Evolutionary conservation across 2,797 vertebrate species (phyloP), one percentile per base, ranked within the genome.

Genomic region (Oreochromis grahami): DNA sequence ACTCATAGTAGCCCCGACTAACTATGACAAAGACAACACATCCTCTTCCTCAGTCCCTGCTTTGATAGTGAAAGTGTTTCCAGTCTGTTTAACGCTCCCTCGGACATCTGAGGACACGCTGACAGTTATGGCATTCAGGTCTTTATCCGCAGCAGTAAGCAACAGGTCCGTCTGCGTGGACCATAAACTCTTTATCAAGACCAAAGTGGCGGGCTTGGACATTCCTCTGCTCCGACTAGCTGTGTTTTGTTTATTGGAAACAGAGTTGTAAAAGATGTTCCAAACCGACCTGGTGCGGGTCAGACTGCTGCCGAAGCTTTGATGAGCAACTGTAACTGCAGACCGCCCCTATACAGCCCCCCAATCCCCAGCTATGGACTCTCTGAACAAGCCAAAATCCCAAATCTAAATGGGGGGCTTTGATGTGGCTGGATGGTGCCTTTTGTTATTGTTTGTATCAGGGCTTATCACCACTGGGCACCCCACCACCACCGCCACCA

Each of bases 401-500:
- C 93, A 91, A 92, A 95, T 96, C 94, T 94, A 94, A 93, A 88
- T 87, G 88, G 70, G 41, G 92, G 85, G 53, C 97, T 98, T 98
- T 98, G 97, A 98, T 97, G 97, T 96, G 55, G 79, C 83, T 92
- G 87, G 65, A 86, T 83, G 88, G 95, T 93, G 94, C 94, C 95
- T 94, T 94, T 91, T 96, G 97, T 96, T 97, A 95, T 96, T 96
- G 94, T 97, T 97, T 96, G 95, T 48, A 65, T 91, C 83, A 45
- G 52, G 80, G 91, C 95, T 98, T 97, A 97, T 98, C 96, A 72
- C n/a, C 45, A 24, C 63, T 32, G 2, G 51, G 84, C 85, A 80
- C 38, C 5, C 86, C 87, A 5, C 36, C 60, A n/a, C 60, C 17
- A 1, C 56, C 32, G 12, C 81, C n/a, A 32, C 56, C 56, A 60